Conservation (phyloP, 2,113 vertebrate genomes). For the Chloebia gouldiae region DNA sequence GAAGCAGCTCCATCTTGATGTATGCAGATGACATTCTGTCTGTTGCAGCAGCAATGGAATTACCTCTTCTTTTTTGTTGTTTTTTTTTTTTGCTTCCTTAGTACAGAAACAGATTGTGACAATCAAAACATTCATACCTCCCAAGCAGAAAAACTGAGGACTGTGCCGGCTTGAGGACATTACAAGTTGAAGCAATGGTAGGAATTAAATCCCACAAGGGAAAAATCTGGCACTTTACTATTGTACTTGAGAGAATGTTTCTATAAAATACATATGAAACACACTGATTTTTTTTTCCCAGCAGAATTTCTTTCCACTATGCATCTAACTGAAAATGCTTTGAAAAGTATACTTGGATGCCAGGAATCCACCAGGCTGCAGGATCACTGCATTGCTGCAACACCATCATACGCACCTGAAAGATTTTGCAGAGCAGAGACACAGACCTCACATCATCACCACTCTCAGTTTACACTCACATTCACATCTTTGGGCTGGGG, state of each 20-base stretch:
- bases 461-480: background rate
- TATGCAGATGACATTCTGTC: background rate
- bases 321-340: background rate
- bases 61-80: background rate
- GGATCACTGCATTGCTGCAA: background rate
- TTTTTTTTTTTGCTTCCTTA: background rate
- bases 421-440: background rate
- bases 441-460: background rate
- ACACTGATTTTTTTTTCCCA: background rate
- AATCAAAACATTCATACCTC: background rate
- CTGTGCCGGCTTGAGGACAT: background rate
- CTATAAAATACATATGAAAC: background rate
- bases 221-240: background rate
- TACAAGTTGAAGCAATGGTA: background rate
- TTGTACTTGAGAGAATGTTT: background rate
- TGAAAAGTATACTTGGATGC: background rate
- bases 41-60: background rate
- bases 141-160: background rate
- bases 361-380: background rate
- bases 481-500: background rate
- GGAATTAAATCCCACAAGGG: background rate
- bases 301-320: background rate
- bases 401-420: accelerated
- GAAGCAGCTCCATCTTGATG: background rate
- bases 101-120: background rate